Conservation (phyloP, 2,113 vertebrate species). For the Bufo bufo region DNA sequence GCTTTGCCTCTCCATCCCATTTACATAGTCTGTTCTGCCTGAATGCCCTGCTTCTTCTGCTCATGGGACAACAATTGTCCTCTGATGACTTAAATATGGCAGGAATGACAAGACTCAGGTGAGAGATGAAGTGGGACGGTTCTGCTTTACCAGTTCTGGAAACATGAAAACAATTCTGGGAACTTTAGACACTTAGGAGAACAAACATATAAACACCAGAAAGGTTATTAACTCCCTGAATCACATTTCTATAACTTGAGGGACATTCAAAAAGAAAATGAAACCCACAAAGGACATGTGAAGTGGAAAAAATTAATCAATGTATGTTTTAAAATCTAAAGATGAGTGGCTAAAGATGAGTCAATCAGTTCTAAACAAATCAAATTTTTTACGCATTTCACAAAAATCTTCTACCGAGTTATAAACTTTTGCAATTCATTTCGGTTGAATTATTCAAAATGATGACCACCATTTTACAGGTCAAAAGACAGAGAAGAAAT, state of each 20-base stretch:
- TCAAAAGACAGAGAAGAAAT: no score
- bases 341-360: no score
- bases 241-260: background rate
- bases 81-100: conserved; percentile 78
- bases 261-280: background rate
- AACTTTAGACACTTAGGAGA: conserved; percentile 54
- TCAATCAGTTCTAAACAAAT: no score
- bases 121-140: conserved; percentile 73
- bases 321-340: background rate
- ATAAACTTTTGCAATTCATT: no score
- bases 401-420: no score
- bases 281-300: background rate
- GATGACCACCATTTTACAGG: no score
- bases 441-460: no score
- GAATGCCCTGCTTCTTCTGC: conserved; percentile 78
- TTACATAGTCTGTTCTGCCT: conserved; percentile 87
- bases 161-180: conserved; percentile 60
- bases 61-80: conserved; percentile 78
- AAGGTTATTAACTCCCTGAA: background rate
- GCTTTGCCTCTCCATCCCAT: conserved; percentile 76
- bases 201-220: background rate
- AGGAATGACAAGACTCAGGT: conserved; percentile 81
- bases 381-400: no score
- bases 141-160: conserved; percentile 54
- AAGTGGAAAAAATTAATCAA: background rate